Evolutionary conservation across 2,888 invertebrate species (phyloP).

Genomic region (Diploptera punctata): DNA sequence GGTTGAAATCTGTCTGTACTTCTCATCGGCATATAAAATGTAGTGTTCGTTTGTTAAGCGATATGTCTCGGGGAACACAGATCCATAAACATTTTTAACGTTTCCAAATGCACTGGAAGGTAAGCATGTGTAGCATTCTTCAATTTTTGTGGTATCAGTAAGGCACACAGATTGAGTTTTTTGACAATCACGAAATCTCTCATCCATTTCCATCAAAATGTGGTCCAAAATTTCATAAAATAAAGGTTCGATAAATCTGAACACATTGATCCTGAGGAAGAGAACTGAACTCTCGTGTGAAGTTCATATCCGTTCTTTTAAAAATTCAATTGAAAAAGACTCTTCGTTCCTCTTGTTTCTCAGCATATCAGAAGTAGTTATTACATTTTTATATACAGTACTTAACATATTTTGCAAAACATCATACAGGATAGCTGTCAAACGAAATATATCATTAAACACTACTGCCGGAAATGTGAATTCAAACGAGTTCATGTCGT

Average conservation of each 20-base stretch:
- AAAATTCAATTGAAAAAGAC: not conserved
- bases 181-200: slow-evolving; percentile 27
- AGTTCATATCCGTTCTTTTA: not conserved
- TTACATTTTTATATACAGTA: slow-evolving; percentile 43
- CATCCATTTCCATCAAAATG: too few relatives aligned
- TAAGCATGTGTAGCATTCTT: not conserved
- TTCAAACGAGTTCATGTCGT: slow-evolving; percentile 44
- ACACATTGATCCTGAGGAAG: slow-evolving; percentile 13
- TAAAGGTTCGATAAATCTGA: not conserved
- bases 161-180: slow-evolving; percentile 33
- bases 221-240: slow-evolving; percentile 26
- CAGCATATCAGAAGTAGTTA: slow-evolving; percentile 25
- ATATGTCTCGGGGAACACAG: not conserved
- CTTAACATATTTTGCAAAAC: slow-evolving; percentile 43
- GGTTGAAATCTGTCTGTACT: not conserved
- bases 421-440: slow-evolving; percentile 21
- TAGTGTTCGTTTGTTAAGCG: slow-evolving; percentile 1
- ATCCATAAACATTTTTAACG: slow-evolving; percentile 11
- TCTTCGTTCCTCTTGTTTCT: slow-evolving; percentile 27
- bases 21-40: too few relatives aligned
- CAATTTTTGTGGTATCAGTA: slow-evolving; percentile 15
- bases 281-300: too few relatives aligned
- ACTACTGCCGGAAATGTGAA: slow-evolving; percentile 44
- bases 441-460: slow-evolving; percentile 45
- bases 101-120: slow-evolving; percentile 8